Percentiles rank a stretch among this genome's conserved stretches.
Evolutionary conservation across 2,113 vertebrate species (phyloP).

Genomic region (Xenotilapia caudafasciata): DNA sequence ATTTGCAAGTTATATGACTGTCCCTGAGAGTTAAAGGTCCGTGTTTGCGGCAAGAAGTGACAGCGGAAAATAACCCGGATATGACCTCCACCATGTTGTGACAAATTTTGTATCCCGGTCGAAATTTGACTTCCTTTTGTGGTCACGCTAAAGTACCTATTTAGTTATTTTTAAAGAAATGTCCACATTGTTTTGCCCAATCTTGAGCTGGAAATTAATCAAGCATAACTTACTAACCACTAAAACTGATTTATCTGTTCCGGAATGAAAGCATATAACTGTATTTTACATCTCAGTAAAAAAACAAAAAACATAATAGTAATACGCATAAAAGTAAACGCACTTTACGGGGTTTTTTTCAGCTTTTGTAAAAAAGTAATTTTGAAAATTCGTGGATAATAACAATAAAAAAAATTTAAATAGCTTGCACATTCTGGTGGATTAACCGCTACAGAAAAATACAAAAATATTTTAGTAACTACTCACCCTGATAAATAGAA

Average conservation of each 20-base stretch:
- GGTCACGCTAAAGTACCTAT: neutral
- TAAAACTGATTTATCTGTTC: neutral
- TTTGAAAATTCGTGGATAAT: neutral
- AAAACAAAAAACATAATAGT: neutral
- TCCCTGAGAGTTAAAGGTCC: neutral
- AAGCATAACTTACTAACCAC: neutral
- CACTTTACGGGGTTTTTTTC: fast-evolving
- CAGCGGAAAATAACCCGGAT: neutral
- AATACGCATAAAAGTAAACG: neutral
- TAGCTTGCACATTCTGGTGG: neutral
- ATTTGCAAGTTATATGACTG: neutral
- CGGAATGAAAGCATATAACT: neutral
- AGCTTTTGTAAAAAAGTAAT: neutral
- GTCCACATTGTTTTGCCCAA: neutral
- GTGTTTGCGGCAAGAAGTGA: neutral
- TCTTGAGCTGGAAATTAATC: neutral
- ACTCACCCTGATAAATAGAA: neutral
- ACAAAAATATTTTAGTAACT: neutral
- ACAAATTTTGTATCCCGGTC: neutral
- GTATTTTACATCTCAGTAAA: neutral
- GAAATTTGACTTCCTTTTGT: neutral
- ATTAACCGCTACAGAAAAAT: neutral
- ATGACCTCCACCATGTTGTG: neutral
- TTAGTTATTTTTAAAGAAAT: neutral
- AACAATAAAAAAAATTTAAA: fast-evolving